Conservation (phyloP, 2,113 vertebrate genomes). For the human region GRCh38 chr12:64231501-64232000, state of each 20-base stretch:
- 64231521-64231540: background rate
- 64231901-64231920: background rate
- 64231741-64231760: background rate
- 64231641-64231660: background rate
- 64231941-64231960: background rate
- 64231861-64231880: background rate
- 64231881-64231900: background rate
- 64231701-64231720: background rate
- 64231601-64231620: background rate
- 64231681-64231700: conserved; percentile 4
- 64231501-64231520: conserved; percentile 9
- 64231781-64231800: background rate
- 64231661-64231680: background rate
- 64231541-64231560: background rate
- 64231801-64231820: background rate
- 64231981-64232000: background rate
- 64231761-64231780: background rate
- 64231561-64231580: conserved; percentile 37
- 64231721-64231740: background rate
- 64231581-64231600: background rate
- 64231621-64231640: background rate
- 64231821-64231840: background rate
- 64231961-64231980: background rate
- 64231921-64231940: conserved; percentile 30
- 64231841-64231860: background rate